Base-by-base conservation (phyloP, 2,888 invertebrate genomes). In the Steinernema hermaphroditum region DNA sequence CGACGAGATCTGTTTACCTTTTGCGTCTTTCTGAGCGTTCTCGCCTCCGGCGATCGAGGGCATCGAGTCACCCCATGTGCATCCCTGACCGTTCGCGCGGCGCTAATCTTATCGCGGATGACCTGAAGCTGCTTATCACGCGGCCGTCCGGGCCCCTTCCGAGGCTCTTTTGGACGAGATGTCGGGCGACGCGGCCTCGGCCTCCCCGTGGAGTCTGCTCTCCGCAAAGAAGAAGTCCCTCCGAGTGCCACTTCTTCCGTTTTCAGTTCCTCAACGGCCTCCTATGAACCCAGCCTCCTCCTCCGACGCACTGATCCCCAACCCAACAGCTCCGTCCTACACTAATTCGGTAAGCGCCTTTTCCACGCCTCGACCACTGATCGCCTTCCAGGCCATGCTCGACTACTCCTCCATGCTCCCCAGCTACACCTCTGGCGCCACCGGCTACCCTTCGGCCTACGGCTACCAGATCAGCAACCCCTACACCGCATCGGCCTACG, bases 1-100 rank as follows among this genome's bases (percentile, higher is more conserved):
- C 62, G 62, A 32, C 62, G 27, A 62, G 62, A 62, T 62, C 62
- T 62, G 62, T 62, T 62, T 62, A 62, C 62, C 62, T 62, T 62
- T 62, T 62, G 62, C 62, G 62, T 62, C 62, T 32, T 62, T 29
- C 27, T 32, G 32, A 37, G 37, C 62, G 62, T 62, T 62, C 62
- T 54, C 54, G 19, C 54, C 54, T 54, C 54, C 12, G 27, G 54
- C 54, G 22, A 8, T 54, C 54, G 4, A 19, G 24, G 54, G 54
- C 54, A 24, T 27, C 19, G 14, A 14, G 22, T 24, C 14, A 16
- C 27, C 54, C 54, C 19, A 54, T 54, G 12, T n/a, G n/a, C n/a
- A n/a, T n/a, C n/a, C n/a, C n/a, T 62, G 62, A 62, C 62, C 62
- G 32, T 34, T 62, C 32, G 62, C 34, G 62, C 62, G 62, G 50